Conservation (phyloP, 2,797 vertebrate genomes). For the Chrosomus eos region DNA sequence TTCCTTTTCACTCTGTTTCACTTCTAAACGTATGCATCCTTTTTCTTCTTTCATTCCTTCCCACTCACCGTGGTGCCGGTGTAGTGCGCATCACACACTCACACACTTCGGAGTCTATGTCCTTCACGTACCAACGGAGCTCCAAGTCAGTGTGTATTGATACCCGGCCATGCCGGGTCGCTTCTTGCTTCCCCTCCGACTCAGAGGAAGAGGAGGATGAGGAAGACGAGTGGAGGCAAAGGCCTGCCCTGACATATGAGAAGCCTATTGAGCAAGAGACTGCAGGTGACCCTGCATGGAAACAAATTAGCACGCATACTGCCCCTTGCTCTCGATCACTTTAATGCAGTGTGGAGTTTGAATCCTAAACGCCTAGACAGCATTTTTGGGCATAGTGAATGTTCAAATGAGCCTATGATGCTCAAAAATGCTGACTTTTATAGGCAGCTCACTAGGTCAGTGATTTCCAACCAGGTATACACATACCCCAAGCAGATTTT, state of each 20-base stretch:
- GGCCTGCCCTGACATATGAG: conserved; percentile 78
- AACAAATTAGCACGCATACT: conserved; percentile 42
- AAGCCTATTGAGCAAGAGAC: conserved; percentile 77
- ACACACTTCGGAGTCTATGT: conserved; percentile 94
- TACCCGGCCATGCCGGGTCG: conserved; percentile 86
- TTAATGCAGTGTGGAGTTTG: conserved; percentile 11
- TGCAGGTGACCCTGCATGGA: conserved; percentile 89
- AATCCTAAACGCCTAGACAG: background rate
- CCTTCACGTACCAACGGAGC: conserved; percentile 94
- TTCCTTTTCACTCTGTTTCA: conserved; percentile 32
- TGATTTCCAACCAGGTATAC: background rate
- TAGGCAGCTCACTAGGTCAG: background rate
- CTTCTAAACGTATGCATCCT: background rate
- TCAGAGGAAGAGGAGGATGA: conserved; percentile 78
- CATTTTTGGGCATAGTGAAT: background rate
- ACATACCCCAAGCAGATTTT: background rate
- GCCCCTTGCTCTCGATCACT: background rate
- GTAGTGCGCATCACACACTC: conserved; percentile 94
- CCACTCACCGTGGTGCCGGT: conserved; percentile 67
- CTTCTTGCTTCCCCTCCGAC: conserved; percentile 81
- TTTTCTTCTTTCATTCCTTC: conserved; percentile 66
- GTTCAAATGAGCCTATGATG: background rate
- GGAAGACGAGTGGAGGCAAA: conserved; percentile 73
- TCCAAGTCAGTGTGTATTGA: conserved; percentile 93
- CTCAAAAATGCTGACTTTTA: background rate